A percentile compares a stretch with the other conserved stretches of the same genome.
These are phyloP conservation scores for Lycia hirtaria DNA, from an alignment of 2,888 invertebrate species.

Conservation along the genomic window DNA sequence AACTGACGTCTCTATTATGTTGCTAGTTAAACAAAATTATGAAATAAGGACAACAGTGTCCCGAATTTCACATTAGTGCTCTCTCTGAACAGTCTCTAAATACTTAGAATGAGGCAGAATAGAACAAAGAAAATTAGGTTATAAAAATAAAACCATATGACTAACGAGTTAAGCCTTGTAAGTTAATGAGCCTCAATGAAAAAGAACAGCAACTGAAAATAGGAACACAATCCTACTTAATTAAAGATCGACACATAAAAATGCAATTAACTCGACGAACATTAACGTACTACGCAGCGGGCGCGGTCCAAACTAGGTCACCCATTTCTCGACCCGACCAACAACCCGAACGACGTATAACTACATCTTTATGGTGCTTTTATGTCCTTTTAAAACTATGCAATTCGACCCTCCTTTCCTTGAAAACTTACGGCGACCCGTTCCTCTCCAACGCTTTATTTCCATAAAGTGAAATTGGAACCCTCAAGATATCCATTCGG, in stretches of 20 bases:
- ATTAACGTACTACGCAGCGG: constrained; percentile 60
- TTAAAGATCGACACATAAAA: constrained; percentile 51
- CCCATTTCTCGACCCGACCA: constrained; percentile 71
- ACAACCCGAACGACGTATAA: constrained; percentile 59
- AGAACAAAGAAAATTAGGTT: background rate
- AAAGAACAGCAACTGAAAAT: constrained; percentile 17
- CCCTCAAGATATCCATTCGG: constrained; percentile 46
- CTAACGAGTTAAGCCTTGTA: constrained; percentile 1
- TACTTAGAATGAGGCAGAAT: no score
- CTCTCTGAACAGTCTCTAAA: no score
- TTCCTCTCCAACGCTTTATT: constrained; percentile 29
- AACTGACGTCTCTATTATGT: no score
- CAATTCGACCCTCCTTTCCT: constrained; percentile 62
- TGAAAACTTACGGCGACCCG: constrained; percentile 49
- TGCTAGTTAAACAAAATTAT: no score
- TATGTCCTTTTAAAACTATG: constrained; percentile 64
- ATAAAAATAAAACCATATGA: background rate
- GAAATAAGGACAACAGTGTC: no score
- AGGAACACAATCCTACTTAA: constrained; percentile 38
- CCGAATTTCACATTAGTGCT: no score
- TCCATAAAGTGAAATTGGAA: constrained; percentile 47
- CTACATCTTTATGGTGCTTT: constrained; percentile 55
- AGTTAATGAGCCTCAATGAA: constrained; percentile 2
- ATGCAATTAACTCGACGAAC: constrained; percentile 70
- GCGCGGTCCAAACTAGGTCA: constrained; percentile 79